Percentiles rank a stretch among this genome's conserved stretches.
phyloP scores from a whole-genome alignment of 2,888 invertebrate genomes.

The Mesochorus sp. region DNA sequence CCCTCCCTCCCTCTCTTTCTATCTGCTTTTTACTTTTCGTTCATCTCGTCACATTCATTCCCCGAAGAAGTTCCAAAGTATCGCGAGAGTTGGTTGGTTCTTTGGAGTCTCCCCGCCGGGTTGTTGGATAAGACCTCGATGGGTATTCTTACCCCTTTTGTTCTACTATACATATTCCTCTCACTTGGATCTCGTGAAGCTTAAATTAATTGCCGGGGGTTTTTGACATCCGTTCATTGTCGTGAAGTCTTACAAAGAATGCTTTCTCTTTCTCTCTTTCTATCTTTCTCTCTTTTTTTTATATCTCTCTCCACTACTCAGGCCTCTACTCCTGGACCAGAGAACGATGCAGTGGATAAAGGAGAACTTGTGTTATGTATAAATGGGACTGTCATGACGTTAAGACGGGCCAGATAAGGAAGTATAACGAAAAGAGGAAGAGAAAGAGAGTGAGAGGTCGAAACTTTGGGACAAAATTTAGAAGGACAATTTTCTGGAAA shows the following conservation, averaged over 20 bases:
- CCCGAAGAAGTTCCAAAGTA: constrained; percentile 77
- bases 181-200: constrained; percentile 63
- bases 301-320: no score
- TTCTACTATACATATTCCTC: constrained; percentile 63
- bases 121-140: constrained; percentile 63
- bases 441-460: neutral
- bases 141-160: constrained; percentile 79
- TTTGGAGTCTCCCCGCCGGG: constrained; percentile 22
- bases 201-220: constrained; percentile 81
- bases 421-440: neutral
- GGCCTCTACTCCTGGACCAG: neutral
- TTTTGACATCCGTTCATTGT: constrained; percentile 81
- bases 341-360: constrained; percentile 69
- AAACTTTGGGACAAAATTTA: constrained; percentile 45
- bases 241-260: constrained; percentile 59
- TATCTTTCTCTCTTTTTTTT: neutral
- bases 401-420: constrained; percentile 46
- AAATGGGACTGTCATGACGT: constrained; percentile 52
- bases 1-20: constrained; percentile 56
- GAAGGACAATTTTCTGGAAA: constrained; percentile 53
- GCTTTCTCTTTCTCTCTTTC: constrained; percentile 44
- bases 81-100: constrained; percentile 50
- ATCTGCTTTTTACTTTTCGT: constrained; percentile 63
- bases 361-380: constrained; percentile 69
- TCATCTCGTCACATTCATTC: constrained; percentile 65